phyloP scores from a whole-genome alignment of 1,140 invertebrate species.

The Drosophila gunungcola region DNA sequence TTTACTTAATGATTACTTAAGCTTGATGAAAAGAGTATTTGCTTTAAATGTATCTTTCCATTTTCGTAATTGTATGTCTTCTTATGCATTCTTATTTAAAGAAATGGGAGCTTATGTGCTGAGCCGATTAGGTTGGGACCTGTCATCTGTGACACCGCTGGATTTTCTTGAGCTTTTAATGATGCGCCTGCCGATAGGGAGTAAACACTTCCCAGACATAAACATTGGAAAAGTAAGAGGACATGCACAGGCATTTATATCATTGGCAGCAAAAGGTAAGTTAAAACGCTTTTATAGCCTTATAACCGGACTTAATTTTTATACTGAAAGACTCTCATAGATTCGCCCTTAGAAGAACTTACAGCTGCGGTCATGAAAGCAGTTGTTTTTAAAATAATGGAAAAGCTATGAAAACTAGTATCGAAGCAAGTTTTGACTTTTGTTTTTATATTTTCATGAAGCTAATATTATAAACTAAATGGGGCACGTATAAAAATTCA shows the following conservation, averaged over 20 bases:
- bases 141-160: constrained; percentile 90
- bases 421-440: no score
- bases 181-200: constrained; percentile 73
- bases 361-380: no score
- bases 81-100: constrained; percentile 70
- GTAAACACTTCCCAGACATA: constrained; percentile 74
- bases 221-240: constrained; percentile 87
- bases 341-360: no score
- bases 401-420: no score
- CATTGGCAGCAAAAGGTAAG: constrained; percentile 90
- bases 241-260: constrained; percentile 90
- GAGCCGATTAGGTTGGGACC: constrained; percentile 91
- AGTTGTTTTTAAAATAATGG: no score
- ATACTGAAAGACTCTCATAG: no score
- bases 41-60: not conserved
- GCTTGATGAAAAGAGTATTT: no score
- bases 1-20: no score
- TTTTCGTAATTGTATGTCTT: not conserved
- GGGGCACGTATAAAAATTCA: no score
- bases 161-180: constrained; percentile 89
- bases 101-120: constrained; percentile 92
- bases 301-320: no score
- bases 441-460: no score
- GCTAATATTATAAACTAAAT: no score
- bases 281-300: not conserved